Base-by-base conservation (phyloP, 2,888 invertebrate genomes). In the Drosophila pegasa region DNA sequence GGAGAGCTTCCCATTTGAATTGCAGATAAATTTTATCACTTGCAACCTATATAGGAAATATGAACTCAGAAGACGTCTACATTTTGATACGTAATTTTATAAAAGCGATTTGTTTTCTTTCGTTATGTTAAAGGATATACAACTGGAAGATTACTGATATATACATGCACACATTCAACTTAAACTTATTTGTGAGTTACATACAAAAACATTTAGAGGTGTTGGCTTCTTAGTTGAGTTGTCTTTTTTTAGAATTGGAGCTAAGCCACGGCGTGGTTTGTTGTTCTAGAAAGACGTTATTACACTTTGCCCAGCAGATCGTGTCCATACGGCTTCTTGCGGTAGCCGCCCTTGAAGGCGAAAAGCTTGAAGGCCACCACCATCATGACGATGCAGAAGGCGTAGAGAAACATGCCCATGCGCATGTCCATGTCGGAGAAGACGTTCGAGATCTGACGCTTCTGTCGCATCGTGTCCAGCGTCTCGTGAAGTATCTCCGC, bases 351-450 rank as follows among this genome's bases (percentile, higher is more conserved):
- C 63, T 90, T 91, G 20, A 89, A 94, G 79, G 96, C 93, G 91
- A 97, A 96, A 91, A 96, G 94, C 89, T 95, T 94, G 88, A 96
- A 95, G 75, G 96, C 95, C 89, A 96, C 90, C 82, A 96, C 93
- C 91, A 97, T 94, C 91, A 96, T 95, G 83, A 94, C 92, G 88
- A 96, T 95, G 91, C 96, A 96, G 90, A 94, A 94, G 87, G 95
- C 93, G 93, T 96, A 96, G 87, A 96, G 93, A 78, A 96, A 93
- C 92, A 96, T 94, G 91, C 96, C 95, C 93, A 96, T 94, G 90
- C 96, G 95, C 91, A 96, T 94, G 91, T 96, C 96, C 91, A 92
- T 91, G 71, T 92, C 92, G 27, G 92, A 90, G 63, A 92, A 92
- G 10, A 91, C 90, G 62, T 78, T 91, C 6, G 89, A 78, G 14